Percentiles rank a stretch among this genome's conserved stretches.
Conservation (phyloP, 2,113 vertebrate species). For the Rhegmatorhina hoffmannsi region DNA sequence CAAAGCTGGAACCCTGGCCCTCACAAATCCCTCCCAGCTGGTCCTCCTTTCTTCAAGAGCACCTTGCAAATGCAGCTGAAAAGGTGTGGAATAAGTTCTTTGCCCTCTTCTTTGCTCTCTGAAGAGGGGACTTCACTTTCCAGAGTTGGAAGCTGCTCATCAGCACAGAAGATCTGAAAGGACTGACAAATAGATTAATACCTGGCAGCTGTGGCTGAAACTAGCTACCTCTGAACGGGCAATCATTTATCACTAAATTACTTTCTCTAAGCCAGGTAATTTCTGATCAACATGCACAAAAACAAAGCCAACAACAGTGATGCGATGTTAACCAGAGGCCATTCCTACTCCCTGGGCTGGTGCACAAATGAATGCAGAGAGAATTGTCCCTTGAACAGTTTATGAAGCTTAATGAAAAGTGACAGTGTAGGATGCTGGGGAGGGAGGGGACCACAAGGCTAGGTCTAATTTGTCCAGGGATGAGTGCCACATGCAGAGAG, state of each 20-base stretch:
- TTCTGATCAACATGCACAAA: slow-evolving; percentile 75
- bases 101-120: background rate
- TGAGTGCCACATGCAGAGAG: background rate
- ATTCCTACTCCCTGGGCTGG: slow-evolving; percentile 44
- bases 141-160: slow-evolving; percentile 42
- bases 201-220: slow-evolving; percentile 63
- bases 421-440: slow-evolving; percentile 35
- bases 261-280: slow-evolving; percentile 73
- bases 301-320: slow-evolving; percentile 25
- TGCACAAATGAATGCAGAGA: slow-evolving; percentile 53
- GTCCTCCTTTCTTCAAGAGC: background rate
- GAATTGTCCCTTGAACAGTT: slow-evolving; percentile 35
- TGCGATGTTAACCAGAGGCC: slow-evolving; percentile 56
- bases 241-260: slow-evolving; percentile 78
- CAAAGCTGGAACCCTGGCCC: background rate
- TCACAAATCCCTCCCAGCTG: background rate
- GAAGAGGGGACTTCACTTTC: background rate
- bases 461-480: slow-evolving; percentile 36
- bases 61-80: slow-evolving; percentile 9
- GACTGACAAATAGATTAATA: slow-evolving; percentile 73
- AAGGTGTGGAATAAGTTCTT: slow-evolving; percentile 51
- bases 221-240: slow-evolving; percentile 63
- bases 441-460: background rate
- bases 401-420: slow-evolving; percentile 64
- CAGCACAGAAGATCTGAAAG: slow-evolving; percentile 57